Conservation (phyloP, 1,140 invertebrate species). For the Paraescarpia echinospica region DNA sequence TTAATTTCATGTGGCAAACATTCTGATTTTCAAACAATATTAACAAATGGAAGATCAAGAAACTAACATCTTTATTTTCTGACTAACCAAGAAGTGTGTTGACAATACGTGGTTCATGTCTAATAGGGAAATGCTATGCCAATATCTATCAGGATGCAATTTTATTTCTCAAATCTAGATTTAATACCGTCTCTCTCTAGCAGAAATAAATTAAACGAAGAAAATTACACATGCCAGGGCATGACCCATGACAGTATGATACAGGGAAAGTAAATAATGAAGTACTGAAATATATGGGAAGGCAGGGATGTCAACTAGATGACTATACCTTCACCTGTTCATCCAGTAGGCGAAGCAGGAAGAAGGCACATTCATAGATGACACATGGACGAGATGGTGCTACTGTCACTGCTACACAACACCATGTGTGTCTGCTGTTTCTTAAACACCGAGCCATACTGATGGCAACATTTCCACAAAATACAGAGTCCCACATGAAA, state of each 20-base stretch:
- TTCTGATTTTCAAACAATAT: neutral
- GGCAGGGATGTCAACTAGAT: neutral
- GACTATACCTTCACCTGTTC: neutral
- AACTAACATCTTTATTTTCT: neutral
- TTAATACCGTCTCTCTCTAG: neutral
- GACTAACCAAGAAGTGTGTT: neutral
- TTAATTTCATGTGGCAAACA: neutral
- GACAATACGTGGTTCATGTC: neutral
- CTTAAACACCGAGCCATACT: neutral
- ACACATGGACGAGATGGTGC: neutral
- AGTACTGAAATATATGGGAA: neutral
- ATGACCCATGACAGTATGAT: neutral
- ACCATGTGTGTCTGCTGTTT: neutral
- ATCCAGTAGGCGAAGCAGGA: neutral
- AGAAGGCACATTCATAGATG: neutral
- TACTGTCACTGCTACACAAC: neutral
- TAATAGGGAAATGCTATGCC: neutral
- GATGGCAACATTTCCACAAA: no score
- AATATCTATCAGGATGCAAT: neutral
- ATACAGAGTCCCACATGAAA: no score
- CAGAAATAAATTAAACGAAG: neutral
- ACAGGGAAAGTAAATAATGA: neutral
- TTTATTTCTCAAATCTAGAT: neutral
- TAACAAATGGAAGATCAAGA: neutral
- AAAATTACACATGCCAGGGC: neutral